phyloP scores from a whole-genome alignment of 2,888 invertebrate genomes.

The Caenorhabditis panamensis region DNA sequence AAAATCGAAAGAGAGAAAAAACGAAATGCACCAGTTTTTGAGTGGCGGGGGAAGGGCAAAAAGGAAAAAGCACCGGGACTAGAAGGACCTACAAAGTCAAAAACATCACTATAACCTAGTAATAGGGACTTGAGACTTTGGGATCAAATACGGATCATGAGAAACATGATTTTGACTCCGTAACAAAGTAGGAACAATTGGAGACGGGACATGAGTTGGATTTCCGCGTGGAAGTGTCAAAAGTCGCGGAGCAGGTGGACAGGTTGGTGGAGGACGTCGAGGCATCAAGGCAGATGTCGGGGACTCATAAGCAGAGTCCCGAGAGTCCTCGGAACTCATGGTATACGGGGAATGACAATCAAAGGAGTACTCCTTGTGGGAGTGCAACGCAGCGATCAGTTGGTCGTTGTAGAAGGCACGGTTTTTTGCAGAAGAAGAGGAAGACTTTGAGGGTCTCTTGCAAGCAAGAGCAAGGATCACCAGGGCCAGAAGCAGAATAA shows the following conservation, averaged over 20 bases:
- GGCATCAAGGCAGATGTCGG: conserved; percentile 68
- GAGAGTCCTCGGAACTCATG: conserved; percentile 57
- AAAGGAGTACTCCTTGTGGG: conserved; percentile 63
- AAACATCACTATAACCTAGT: conserved; percentile 27
- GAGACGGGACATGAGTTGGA: conserved; percentile 40
- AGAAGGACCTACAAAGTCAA: not conserved
- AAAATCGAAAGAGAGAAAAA: conserved; percentile 48
- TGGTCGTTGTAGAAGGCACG: conserved; percentile 61
- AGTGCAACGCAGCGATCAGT: conserved; percentile 51
- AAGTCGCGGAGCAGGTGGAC: conserved; percentile 43
- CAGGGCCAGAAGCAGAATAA: conserved; percentile 66
- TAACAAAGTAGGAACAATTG: conserved; percentile 35
- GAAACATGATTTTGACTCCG: conserved; percentile 40
- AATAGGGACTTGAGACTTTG: conserved; percentile 54
- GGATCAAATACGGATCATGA: conserved; percentile 55
- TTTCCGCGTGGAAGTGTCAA: conserved; percentile 43
- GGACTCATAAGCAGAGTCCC: conserved; percentile 67
- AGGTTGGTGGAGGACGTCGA: conserved; percentile 61
- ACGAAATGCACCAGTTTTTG: conserved; percentile 33
- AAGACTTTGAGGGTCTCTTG: conserved; percentile 53
- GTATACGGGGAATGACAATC: conserved; percentile 64
- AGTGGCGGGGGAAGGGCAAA: not conserved
- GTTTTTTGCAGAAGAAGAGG: conserved; percentile 45
- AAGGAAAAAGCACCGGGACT: conserved; percentile 26
- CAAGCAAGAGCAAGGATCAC: conserved; percentile 64